These are phyloP conservation scores for Myotis planiceps DNA, from an alignment of 2,797 vertebrate species.

Conservation along the genomic window DNA sequence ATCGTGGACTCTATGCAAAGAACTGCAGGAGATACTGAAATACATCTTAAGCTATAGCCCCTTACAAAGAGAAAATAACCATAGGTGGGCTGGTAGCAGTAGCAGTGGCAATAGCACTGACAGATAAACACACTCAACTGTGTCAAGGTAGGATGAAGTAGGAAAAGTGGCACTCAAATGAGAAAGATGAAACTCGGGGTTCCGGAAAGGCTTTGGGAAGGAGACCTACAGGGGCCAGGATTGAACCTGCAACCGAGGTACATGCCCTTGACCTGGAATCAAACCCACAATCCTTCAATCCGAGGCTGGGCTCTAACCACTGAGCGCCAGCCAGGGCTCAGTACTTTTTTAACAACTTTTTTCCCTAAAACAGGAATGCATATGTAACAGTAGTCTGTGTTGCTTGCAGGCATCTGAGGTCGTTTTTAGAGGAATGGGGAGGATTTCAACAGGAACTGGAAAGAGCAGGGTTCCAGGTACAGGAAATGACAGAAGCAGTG, in stretches of 20 bases:
- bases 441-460: background rate
- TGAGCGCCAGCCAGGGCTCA: too few species aligned
- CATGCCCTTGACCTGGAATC: too few species aligned
- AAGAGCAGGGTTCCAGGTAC: background rate
- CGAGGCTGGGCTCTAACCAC: too few species aligned
- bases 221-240: background rate
- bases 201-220: background rate
- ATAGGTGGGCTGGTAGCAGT: background rate
- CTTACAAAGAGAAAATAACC: slow-evolving; percentile 1
- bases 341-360: background rate
- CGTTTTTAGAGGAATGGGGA: background rate
- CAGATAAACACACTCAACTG: background rate
- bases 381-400: background rate
- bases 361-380: background rate
- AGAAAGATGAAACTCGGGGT: background rate
- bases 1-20: background rate
- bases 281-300: too few species aligned
- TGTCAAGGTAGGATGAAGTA: background rate
- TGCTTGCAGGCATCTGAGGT: background rate
- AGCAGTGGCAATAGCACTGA: background rate
- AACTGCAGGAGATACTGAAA: background rate
- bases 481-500: background rate
- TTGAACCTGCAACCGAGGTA: too few species aligned
- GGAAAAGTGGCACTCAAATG: background rate
- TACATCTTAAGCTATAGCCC: background rate